Percentiles rank a stretch among this genome's conserved stretches.
These are phyloP conservation scores for Ganaspis brasiliensis DNA, from an alignment of 2,888 invertebrate species.

Conservation along the genomic window DNA sequence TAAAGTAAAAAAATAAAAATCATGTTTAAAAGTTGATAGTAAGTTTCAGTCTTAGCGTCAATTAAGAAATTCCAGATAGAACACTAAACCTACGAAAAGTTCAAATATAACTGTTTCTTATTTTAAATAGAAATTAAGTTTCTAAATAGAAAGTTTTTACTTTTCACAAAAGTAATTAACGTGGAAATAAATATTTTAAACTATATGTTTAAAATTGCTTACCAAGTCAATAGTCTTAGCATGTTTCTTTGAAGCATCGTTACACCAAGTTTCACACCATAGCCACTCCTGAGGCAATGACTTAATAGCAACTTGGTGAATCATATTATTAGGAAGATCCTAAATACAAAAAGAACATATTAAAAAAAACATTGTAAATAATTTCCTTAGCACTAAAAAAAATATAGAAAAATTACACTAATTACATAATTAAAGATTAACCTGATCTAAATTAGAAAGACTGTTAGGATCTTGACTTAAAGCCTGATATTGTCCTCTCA, in stretches of 20 bases:
- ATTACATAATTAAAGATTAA: slow-evolving; percentile 67
- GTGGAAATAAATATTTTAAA: neutral
- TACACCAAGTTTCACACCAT: slow-evolving; percentile 99
- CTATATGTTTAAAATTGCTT: slow-evolving; percentile 74
- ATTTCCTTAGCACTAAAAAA: too few species aligned
- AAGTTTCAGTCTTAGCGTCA: too few species aligned
- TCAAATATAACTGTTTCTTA: too few species aligned
- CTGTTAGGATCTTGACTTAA: slow-evolving; percentile 99
- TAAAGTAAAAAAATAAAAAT: too few species aligned
- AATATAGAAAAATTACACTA: too few species aligned
- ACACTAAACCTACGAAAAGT: too few species aligned
- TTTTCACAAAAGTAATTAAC: too few species aligned
- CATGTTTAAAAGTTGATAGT: too few species aligned
- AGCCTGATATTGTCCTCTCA: slow-evolving; percentile 99
- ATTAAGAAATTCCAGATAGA: too few species aligned
- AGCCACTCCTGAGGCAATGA: slow-evolving; percentile 99
- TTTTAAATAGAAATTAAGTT: too few species aligned
- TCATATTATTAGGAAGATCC: slow-evolving; percentile 99
- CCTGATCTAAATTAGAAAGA: slow-evolving; percentile 94
- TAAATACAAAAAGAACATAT: slow-evolving; percentile 79
- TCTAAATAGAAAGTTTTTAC: too few species aligned
- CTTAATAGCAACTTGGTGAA: slow-evolving; percentile 99
- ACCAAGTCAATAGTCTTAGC: slow-evolving; percentile 99
- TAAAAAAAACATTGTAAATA: neutral
- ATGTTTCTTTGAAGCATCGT: slow-evolving; percentile 90